Percentiles rank a stretch among this genome's conserved stretches.
These are phyloP conservation scores for Drosophila pseudoobscura DNA, from an alignment of 1,140 invertebrate genomes.

Conservation along the genomic window DNA sequence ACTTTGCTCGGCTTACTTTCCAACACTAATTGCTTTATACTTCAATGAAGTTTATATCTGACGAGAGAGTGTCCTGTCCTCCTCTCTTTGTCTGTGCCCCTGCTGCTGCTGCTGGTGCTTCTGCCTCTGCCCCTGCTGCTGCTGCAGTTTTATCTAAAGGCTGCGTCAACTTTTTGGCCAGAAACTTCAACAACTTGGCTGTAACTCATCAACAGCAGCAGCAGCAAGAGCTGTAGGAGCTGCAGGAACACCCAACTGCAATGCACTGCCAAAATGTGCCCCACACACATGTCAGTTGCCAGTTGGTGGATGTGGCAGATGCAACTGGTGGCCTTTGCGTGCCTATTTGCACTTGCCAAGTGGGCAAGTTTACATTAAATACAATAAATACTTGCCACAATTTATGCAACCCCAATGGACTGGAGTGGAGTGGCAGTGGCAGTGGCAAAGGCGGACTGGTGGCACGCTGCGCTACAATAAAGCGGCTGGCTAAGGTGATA, in stretches of 20 bases:
- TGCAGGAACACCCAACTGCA: neutral
- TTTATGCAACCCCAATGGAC: constrained; percentile 67
- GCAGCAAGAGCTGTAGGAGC: constrained; percentile 16
- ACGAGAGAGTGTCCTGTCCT: constrained; percentile 39
- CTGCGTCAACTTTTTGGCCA: constrained; percentile 67
- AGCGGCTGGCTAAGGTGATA: constrained; percentile 24
- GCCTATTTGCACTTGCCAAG: constrained; percentile 73
- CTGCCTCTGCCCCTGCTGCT: neutral
- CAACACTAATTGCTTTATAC: constrained; percentile 57
- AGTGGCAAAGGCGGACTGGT: constrained; percentile 10
- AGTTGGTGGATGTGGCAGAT: constrained; percentile 23
- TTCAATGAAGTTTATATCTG: constrained; percentile 57
- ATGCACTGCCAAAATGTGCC: constrained; percentile 32
- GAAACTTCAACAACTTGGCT: constrained; percentile 63
- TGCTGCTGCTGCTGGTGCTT: no score
- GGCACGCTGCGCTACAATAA: constrained; percentile 18
- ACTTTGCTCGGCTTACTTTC: constrained; percentile 44
- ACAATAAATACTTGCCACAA: constrained; percentile 75
- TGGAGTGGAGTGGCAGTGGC: constrained; percentile 30
- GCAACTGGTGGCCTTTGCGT: constrained; percentile 75
- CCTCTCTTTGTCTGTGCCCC: neutral
- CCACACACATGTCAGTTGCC: constrained; percentile 18
- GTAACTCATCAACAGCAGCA: constrained; percentile 55
- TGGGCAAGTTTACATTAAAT: constrained; percentile 78
- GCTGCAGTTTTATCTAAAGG: constrained; percentile 53